These are phyloP conservation scores for Chymomyza procnemis DNA, from an alignment of 2,888 invertebrate species.

Conservation along the genomic window DNA sequence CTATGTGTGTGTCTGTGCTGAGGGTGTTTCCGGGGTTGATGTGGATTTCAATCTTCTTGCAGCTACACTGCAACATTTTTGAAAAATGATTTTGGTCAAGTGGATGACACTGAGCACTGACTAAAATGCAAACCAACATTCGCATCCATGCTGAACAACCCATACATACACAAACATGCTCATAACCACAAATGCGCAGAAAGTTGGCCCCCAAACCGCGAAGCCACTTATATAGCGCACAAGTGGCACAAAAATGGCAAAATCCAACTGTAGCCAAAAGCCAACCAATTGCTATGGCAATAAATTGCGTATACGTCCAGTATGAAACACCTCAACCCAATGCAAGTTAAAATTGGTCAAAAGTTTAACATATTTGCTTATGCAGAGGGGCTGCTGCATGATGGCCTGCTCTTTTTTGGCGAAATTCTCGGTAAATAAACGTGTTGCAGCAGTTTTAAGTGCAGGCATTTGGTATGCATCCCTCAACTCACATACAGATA, in stretches of 20 bases:
- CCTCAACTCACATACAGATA: not conserved
- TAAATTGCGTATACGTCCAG: conserved; percentile 61
- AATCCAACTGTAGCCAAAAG: conserved; percentile 28
- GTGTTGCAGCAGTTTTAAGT: conserved; percentile 47
- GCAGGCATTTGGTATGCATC: conserved; percentile 28
- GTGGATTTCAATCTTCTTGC: not conserved
- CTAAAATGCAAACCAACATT: conserved; percentile 11
- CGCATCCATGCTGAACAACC: not conserved
- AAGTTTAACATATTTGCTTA: conserved; percentile 71
- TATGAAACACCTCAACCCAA: conserved; percentile 45
- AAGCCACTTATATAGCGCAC: conserved; percentile 48
- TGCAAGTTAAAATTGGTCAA: conserved; percentile 69
- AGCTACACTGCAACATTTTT: conserved; percentile 14
- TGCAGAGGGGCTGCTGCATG: not conserved
- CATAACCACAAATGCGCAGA: conserved; percentile 50
- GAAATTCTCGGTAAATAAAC: conserved; percentile 62
- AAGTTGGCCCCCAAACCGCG: conserved; percentile 44
- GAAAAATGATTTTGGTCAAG: conserved; percentile 47
- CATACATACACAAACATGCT: conserved; percentile 9
- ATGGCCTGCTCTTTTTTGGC: conserved; percentile 48
- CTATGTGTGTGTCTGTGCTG: not conserved
- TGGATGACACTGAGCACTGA: conserved; percentile 20
- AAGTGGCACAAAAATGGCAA: conserved; percentile 28
- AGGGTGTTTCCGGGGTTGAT: not conserved
- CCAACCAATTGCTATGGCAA: conserved; percentile 69